phyloP scores from a whole-genome alignment of 2,888 invertebrate genomes.

The Stenolophus ochropezus region DNA sequence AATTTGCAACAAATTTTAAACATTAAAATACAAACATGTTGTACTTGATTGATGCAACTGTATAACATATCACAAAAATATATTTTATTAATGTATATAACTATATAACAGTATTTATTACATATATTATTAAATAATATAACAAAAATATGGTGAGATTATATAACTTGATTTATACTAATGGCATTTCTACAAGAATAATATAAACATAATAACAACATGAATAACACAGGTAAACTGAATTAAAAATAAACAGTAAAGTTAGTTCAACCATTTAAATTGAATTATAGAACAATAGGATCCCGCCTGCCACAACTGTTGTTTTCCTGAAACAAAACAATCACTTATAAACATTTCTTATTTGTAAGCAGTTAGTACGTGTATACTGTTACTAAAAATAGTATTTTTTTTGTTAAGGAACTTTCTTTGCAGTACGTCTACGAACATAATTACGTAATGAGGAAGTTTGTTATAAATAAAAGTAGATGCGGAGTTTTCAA shows the following conservation, averaged over 20 bases:
- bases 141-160: not conserved
- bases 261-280: not conserved
- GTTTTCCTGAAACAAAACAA: conserved; percentile 19
- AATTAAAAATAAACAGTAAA: not conserved
- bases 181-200: not conserved
- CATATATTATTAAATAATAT: too few species aligned
- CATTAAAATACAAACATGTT: too few species aligned
- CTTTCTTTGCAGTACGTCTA: conserved; percentile 21
- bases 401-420: conserved; percentile 9
- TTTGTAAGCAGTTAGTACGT: not conserved
- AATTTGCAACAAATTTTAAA: too few species aligned
- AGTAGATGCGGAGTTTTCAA: not conserved
- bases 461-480: conserved; percentile 34
- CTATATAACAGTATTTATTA: too few species aligned
- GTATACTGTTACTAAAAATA: not conserved
- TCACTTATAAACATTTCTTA: not conserved
- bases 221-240: not conserved
- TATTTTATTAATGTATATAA: too few species aligned
- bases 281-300: not conserved
- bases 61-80: too few species aligned
- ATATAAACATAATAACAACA: not conserved
- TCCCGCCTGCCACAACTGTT: too few species aligned
- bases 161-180: not conserved
- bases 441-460: conserved; percentile 8
- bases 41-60: too few species aligned